Evolutionary conservation across 2,888 invertebrate species (phyloP).

Genomic region (Eupelmus urozonus): DNA sequence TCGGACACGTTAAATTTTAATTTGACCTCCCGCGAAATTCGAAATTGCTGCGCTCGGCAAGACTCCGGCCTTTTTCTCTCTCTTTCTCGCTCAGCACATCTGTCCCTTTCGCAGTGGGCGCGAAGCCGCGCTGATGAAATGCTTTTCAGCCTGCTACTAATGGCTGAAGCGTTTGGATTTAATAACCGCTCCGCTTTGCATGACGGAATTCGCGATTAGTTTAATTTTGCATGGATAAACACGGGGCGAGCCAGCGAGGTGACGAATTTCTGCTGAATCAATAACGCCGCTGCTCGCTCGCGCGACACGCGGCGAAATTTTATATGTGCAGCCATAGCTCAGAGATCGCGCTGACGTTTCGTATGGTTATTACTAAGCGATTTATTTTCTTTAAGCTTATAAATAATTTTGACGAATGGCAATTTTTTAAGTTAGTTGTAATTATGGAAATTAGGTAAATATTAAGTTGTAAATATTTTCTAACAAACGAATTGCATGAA

Average conservation of each 20-base stretch:
- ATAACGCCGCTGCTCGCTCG: slow-evolving; percentile 9
- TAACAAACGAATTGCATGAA: too few species aligned
- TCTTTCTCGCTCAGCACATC: neutral
- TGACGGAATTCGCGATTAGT: slow-evolving; percentile 43
- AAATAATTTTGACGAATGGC: too few species aligned
- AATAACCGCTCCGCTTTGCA: slow-evolving; percentile 38
- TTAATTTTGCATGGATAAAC: slow-evolving; percentile 51
- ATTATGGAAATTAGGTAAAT: too few species aligned
- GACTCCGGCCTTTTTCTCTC: neutral
- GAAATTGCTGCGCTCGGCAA: too few species aligned
- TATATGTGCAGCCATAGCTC: neutral
- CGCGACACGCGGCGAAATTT: neutral
- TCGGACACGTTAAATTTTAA: too few species aligned
- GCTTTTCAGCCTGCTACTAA: slow-evolving; percentile 41
- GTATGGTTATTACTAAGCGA: too few species aligned
- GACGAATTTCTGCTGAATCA: slow-evolving; percentile 50
- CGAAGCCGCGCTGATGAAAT: slow-evolving; percentile 35
- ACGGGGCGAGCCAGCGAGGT: slow-evolving; percentile 23
- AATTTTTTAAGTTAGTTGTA: too few species aligned
- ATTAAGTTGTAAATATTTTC: too few species aligned
- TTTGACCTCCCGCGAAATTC: too few species aligned
- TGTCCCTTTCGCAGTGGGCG: neutral
- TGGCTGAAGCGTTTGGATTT: slow-evolving; percentile 34
- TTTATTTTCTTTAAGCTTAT: too few species aligned
- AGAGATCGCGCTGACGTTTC: too few species aligned